phyloP scores from a whole-genome alignment of 2,113 vertebrate species.

The Campylorhamphus procurvoides region DNA sequence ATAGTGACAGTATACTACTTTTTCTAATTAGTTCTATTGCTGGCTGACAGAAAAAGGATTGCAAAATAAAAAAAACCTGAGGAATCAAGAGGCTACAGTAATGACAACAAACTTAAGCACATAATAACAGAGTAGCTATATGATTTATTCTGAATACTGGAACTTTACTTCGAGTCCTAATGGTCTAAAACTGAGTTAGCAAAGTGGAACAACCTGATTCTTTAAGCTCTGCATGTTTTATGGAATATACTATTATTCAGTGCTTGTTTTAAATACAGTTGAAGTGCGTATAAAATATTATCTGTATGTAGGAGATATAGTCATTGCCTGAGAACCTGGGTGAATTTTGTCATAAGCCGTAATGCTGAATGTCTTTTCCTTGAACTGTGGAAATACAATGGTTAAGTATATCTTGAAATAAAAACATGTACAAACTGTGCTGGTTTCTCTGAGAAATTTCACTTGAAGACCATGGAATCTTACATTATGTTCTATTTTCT shows the following conservation, averaged over 20 bases:
- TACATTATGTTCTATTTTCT: background rate
- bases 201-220: background rate
- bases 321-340: background rate
- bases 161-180: background rate
- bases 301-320: background rate
- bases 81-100: background rate
- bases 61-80: background rate
- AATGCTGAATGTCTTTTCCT: background rate
- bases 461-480: background rate
- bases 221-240: background rate
- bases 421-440: background rate
- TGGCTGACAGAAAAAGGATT: background rate
- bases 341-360: fast-evolving
- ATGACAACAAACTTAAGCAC: background rate
- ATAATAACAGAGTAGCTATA: background rate
- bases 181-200: background rate
- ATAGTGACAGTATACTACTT: background rate
- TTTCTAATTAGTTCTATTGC: background rate
- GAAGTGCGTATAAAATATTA: background rate
- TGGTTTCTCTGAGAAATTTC: background rate
- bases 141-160: background rate
- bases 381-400: background rate
- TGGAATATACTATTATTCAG: background rate
- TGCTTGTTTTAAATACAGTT: background rate
- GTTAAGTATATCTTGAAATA: background rate